Base-by-base conservation (phyloP, 2,113 vertebrate genomes). In the Gasterosteus nipponicus region DNA sequence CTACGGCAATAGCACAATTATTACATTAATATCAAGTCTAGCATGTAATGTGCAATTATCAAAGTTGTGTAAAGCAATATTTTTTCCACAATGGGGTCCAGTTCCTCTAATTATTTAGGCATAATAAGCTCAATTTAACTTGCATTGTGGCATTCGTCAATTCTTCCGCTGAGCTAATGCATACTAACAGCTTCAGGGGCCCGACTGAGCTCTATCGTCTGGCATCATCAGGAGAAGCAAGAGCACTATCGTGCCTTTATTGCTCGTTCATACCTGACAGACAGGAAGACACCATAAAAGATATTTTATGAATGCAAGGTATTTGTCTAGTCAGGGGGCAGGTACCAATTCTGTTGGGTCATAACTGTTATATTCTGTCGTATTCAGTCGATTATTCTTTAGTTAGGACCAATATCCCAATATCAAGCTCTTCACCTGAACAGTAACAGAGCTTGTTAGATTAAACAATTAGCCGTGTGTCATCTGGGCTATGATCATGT, bases 401-500 rank as follows among this genome's bases (percentile, higher is more conserved):
- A 4, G 26, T 54, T 0, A n/a, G 0, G 59, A 60, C 16, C 33
- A 44, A 42, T 38, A 7, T 33, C 35, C 16, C 33, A 44, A 42
- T 38, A 7, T 33, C 35, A 33, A 33, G n/a, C 22, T 61, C 3
- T n/a, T 63, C 19, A 10, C 9, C 33, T 31, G 39, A 29, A 10
- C 39, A 33, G 31, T 18, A 44, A 16, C 54, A 73, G 47, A 54
- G 29, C 56, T 33, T 35, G 10, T 58, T 19, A 7, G 8, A 16
- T 58, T 33, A 56, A 56, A 29, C 26, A 15, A 14, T 56, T 56
- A 1, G 26, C 29, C 41, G 18, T 39, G 66, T 57, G 38, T 56
- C 69, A 60, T 69, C 80, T 63, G 3, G 51, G 41, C 59, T 46
- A 1, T 22, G 12, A 69, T 83, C 89, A 86, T 83, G 86, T 91